Percentiles rank a stretch among this genome's conserved stretches.
phyloP scores from a whole-genome alignment of 2,797 vertebrate genomes.

The Gallirallus australis region DNA sequence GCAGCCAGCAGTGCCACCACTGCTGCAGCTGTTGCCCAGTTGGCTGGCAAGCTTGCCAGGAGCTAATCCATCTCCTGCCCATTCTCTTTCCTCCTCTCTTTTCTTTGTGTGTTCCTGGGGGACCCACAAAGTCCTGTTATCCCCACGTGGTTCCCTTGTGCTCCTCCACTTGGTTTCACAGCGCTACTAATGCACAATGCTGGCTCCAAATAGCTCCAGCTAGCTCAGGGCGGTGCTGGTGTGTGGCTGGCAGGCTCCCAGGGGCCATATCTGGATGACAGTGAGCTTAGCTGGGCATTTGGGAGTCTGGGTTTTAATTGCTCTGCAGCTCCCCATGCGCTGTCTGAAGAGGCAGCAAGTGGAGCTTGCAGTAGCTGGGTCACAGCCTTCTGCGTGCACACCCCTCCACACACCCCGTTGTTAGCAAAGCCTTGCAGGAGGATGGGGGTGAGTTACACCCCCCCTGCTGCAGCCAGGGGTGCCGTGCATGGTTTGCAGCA shows the following conservation, averaged over 20 bases:
- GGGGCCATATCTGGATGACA: background rate
- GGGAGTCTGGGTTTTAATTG: background rate
- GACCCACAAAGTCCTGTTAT: background rate
- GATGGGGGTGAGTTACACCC: fast-evolving
- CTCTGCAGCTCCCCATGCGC: background rate
- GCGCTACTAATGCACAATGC: background rate
- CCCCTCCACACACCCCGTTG: fast-evolving
- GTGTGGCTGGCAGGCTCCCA: background rate
- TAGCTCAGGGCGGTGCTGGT: background rate
- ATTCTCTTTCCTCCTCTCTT: background rate
- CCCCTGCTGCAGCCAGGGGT: background rate
- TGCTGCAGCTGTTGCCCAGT: background rate
- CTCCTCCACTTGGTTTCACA: background rate
- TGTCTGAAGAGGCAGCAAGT: background rate
- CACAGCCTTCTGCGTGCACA: background rate
- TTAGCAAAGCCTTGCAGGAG: background rate
- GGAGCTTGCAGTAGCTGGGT: background rate
- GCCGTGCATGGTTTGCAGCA: background rate
- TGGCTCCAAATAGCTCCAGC: background rate
- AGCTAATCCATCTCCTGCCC: background rate
- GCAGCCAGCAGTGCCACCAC: background rate
- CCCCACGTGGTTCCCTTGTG: background rate
- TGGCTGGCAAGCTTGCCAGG: background rate
- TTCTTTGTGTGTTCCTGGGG: background rate
- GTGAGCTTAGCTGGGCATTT: background rate